Evolutionary conservation across 2,888 invertebrate species (phyloP).

Genomic region (Hyalella azteca): DNA sequence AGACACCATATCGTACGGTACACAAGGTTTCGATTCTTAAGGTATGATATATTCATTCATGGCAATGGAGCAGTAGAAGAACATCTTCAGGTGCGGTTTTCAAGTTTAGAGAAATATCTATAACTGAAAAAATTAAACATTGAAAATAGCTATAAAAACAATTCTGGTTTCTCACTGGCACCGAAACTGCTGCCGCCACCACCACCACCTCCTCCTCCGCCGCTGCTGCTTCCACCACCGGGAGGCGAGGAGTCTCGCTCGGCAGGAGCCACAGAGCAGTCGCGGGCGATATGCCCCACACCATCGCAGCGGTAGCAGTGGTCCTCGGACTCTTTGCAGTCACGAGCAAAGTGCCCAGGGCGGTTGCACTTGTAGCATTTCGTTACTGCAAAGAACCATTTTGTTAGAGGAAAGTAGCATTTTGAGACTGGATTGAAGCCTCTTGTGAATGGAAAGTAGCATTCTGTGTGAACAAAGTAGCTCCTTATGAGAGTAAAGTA

Average conservation of each 20-base stretch:
- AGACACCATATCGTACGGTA: too few relatives aligned
- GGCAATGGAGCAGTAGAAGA: too few relatives aligned
- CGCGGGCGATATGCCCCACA: constrained; percentile 63
- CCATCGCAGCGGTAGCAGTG: constrained; percentile 67
- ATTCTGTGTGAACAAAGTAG: too few relatives aligned
- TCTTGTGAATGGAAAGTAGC: too few relatives aligned
- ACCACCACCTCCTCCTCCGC: constrained; percentile 9
- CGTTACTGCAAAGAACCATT: constrained; percentile 42
- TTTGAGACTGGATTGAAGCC: too few relatives aligned
- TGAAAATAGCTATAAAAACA: too few relatives aligned
- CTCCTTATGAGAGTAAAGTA: too few relatives aligned
- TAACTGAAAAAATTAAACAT: too few relatives aligned
- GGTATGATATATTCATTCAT: too few relatives aligned
- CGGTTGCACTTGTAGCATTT: constrained; percentile 97
- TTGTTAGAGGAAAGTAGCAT: neutral
- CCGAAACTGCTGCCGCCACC: neutral
- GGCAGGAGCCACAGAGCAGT: constrained; percentile 61
- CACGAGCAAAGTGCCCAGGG: constrained; percentile 89
- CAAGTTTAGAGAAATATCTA: too few relatives aligned
- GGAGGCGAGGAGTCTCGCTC: constrained; percentile 59
- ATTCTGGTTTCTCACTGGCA: neutral
- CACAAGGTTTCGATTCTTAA: too few relatives aligned
- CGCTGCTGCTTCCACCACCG: constrained; percentile 8
- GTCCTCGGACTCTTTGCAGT: constrained; percentile 92
- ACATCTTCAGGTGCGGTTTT: too few relatives aligned